Evolutionary conservation across 2,797 vertebrate genomes (phyloP).

Genomic region (Coluber constrictor): DNA sequence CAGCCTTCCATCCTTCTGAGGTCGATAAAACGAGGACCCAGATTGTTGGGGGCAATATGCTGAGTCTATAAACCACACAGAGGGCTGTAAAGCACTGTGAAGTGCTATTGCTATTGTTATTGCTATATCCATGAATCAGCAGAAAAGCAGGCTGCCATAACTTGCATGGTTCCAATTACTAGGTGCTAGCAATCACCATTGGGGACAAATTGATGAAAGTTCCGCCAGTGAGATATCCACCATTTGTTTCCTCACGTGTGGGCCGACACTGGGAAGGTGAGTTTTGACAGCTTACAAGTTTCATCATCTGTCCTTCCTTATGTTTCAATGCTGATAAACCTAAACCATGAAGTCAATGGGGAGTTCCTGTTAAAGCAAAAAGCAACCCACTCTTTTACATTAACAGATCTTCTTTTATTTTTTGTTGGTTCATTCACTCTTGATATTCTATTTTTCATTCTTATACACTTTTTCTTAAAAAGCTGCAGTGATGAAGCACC

Average conservation of each 20-base stretch:
- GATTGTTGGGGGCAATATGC: too few species aligned
- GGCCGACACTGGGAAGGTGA: background rate
- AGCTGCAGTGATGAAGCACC: too few species aligned
- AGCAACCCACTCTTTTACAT: background rate
- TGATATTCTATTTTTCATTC: background rate
- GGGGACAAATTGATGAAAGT: background rate
- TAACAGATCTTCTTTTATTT: background rate
- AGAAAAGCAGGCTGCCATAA: background rate
- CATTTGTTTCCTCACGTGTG: background rate
- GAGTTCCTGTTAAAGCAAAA: background rate
- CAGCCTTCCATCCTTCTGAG: too few species aligned
- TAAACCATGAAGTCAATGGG: background rate
- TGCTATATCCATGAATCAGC: background rate
- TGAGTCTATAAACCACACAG: too few species aligned
- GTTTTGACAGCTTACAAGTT: background rate
- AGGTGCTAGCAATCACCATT: background rate
- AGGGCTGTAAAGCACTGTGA: too few species aligned
- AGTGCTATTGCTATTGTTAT: too few species aligned
- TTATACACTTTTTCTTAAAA: background rate
- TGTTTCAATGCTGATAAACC: background rate
- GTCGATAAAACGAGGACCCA: too few species aligned
- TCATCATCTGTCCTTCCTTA: background rate
- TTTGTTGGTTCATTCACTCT: background rate
- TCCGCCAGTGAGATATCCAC: background rate
- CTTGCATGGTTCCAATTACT: background rate